Conservation (phyloP, 2,797 vertebrate genomes). For the Sebastes trivittatus region DNA sequence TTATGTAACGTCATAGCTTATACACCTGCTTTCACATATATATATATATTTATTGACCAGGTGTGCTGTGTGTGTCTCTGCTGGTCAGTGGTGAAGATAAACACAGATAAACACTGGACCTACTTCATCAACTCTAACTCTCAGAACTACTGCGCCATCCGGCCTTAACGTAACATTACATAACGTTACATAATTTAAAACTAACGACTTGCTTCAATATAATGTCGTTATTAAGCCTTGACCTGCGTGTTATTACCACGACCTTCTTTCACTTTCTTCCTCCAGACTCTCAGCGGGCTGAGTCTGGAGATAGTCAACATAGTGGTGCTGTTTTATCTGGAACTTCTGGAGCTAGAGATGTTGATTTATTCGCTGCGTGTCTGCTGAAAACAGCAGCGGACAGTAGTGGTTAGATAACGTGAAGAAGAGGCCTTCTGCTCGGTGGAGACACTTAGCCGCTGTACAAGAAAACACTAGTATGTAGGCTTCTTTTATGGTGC, state of each 20-base stretch:
- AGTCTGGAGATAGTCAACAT: background rate
- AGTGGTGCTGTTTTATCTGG: background rate
- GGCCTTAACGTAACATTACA: background rate
- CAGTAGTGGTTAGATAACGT: rapidly evolving
- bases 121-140: background rate
- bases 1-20: too few species aligned
- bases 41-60: background rate
- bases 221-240: background rate
- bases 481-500: background rate
- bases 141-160: background rate
- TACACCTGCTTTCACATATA: too few species aligned
- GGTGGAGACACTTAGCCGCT: rapidly evolving
- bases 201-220: background rate
- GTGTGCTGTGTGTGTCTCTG: background rate
- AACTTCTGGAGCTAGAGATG: background rate
- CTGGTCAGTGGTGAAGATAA: background rate
- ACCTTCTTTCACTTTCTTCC: background rate
- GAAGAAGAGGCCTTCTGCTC: background rate
- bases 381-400: background rate
- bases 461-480: background rate
- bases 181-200: background rate
- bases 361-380: background rate
- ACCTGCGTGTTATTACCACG: background rate
- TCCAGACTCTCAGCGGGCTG: background rate
- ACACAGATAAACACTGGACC: background rate